A percentile compares a stretch with the other conserved stretches of the same genome.
These are phyloP conservation scores for Hemitrygon akajei DNA, from an alignment of 2,797 vertebrate genomes.

Conservation along the genomic window DNA sequence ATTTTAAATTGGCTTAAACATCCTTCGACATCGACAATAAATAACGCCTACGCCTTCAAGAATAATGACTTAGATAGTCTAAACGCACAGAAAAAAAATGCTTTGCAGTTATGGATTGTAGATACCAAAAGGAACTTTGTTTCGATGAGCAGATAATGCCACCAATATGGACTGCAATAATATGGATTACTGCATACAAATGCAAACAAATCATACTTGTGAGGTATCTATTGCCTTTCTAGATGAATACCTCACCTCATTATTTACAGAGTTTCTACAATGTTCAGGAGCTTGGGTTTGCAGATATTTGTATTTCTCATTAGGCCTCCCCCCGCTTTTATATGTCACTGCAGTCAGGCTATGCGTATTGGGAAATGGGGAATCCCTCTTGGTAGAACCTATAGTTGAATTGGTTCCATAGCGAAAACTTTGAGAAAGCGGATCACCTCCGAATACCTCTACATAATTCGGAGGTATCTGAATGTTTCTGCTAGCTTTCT, in stretches of 20 bases:
- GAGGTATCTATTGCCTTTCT: background rate
- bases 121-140: background rate
- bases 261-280: conserved; percentile 3
- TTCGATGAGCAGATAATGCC: background rate
- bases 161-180: too few relatives aligned
- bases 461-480: conserved; percentile 34
- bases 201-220: background rate
- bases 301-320: background rate
- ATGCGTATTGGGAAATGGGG: background rate
- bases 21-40: background rate
- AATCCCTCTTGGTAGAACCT: background rate
- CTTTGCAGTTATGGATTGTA: background rate
- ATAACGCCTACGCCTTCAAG: too few relatives aligned
- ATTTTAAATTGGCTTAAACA: background rate
- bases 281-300: background rate
- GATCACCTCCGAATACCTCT: conserved; percentile 25
- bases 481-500: conserved; percentile 31
- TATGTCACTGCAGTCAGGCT: background rate
- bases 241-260: conserved; percentile 11
- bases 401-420: conserved; percentile 23
- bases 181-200: too few relatives aligned
- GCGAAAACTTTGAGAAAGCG: conserved; percentile 32
- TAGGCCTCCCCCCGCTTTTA: background rate
- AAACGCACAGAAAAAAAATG: background rate
- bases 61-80: background rate